A percentile compares a stretch with the other conserved stretches of the same genome.
These are phyloP conservation scores for Acanthacorydalis orientalis DNA, from an alignment of 2,888 invertebrate species.

Conservation along the genomic window DNA sequence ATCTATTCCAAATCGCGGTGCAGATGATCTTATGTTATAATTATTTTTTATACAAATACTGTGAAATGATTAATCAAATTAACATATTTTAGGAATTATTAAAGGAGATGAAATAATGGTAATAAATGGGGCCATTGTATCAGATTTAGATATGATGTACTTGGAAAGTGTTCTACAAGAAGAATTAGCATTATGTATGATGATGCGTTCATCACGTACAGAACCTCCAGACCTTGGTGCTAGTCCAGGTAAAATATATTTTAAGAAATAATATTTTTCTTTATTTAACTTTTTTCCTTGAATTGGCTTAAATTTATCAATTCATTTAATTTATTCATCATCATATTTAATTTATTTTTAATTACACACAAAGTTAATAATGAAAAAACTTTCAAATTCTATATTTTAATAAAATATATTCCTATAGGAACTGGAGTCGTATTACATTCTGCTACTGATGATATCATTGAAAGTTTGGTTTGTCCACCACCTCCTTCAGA, in stretches of 20 bases:
- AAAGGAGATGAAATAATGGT: slow-evolving; percentile 98
- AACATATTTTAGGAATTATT: slow-evolving; percentile 60
- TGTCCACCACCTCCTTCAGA: slow-evolving; percentile 93
- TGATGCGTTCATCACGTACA: slow-evolving; percentile 82
- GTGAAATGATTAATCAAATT: background rate
- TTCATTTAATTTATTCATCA: background rate
- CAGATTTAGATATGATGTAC: slow-evolving; percentile 99
- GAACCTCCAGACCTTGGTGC: slow-evolving; percentile 54
- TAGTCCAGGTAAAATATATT: slow-evolving; percentile 9
- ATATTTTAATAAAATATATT: slow-evolving; percentile 5
- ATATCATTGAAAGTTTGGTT: slow-evolving; percentile 87
- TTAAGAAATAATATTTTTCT: too few species aligned
- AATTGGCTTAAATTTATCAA: background rate
- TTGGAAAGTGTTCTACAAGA: slow-evolving; percentile 92
- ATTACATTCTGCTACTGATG: slow-evolving; percentile 67
- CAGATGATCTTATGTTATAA: background rate
- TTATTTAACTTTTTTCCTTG: background rate
- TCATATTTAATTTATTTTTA: background rate
- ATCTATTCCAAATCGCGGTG: background rate
- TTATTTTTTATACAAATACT: background rate
- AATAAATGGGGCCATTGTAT: slow-evolving; percentile 94
- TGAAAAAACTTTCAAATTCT: background rate
- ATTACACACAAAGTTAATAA: too few species aligned
- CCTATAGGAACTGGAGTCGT: slow-evolving; percentile 39
- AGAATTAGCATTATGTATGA: slow-evolving; percentile 85